A percentile compares a stretch with the other conserved stretches of the same genome.
Evolutionary conservation across 2,888 invertebrate genomes (phyloP).

Genomic region (Pammene fasciana): DNA sequence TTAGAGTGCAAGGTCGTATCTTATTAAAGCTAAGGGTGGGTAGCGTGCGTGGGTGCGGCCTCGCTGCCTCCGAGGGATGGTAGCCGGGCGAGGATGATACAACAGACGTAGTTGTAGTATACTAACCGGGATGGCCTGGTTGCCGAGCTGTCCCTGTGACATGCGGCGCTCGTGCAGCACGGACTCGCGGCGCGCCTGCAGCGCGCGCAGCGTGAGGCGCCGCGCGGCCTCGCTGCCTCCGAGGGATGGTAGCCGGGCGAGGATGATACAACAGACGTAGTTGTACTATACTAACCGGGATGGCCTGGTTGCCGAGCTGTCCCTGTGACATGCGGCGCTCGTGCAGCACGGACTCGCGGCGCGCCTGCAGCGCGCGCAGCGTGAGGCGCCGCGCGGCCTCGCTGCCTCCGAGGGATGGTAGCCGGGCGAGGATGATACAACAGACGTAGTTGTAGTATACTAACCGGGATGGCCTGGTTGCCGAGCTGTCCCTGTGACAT

Average conservation of each 20-base stretch:
- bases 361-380: too few relatives aligned
- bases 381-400: too few relatives aligned
- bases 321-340: too few relatives aligned
- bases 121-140: constrained; percentile 17
- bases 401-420: too few relatives aligned
- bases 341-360: too few relatives aligned
- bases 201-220: constrained; percentile 91
- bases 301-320: too few relatives aligned
- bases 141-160: constrained; percentile 71
- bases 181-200: constrained; percentile 92
- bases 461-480: constrained; percentile 9
- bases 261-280: constrained; percentile 43
- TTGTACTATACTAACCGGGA: too few relatives aligned
- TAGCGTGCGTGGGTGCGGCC: too few relatives aligned
- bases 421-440: too few relatives aligned
- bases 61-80: too few relatives aligned
- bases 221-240: constrained; percentile 81
- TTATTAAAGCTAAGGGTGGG: too few relatives aligned
- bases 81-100: background rate
- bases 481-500: constrained; percentile 82
- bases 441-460: background rate
- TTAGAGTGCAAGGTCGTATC: background rate
- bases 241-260: too few relatives aligned
- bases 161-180: constrained; percentile 88
- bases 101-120: background rate